Base-by-base conservation (phyloP, 2,888 invertebrate genomes). In the Anarsia innoxiella region DNA sequence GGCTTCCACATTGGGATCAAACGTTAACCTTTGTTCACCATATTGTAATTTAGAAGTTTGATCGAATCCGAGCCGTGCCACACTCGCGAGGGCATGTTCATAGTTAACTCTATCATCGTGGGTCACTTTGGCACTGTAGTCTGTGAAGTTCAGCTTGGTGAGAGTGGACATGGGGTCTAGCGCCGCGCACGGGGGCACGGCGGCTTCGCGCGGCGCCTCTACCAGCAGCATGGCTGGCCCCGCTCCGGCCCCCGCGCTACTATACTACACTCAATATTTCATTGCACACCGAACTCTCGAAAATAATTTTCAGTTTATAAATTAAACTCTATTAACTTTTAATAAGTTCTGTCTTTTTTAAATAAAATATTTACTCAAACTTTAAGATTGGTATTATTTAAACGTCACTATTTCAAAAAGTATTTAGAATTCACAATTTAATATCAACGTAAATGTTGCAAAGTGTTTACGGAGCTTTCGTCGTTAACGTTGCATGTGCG, bases 181-280 rank as follows among this genome's bases (percentile, higher is more conserved):
- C 60, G 72, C 73, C 69, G 71, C 71, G 67, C 76, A 77, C 67
- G 80, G 75, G 47, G 80, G 80, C 74, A 91, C 91, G 78, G 91
- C 91, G 69, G 90, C 89, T 84, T 91, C 92, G 71, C 89, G 88
- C 60, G 89, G 89, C 63, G 90, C 83, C 87, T 91, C 90, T 78
- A 91, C 91, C 67, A 92, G 88, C 75, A 92, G 91, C 92, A 92
- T 92, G 75, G 88, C 87, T 78, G 86, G 73, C 75, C 69, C 77
- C 71, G 78, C 80, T 76, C 66, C 71, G 59, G 65, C 56, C 56
- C 59, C 61, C 58, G 59, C 19, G 25, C 53, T 51, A 63, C 64
- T 53, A 55, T 50, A 60, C 56, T 55, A 56, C 53, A 66, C 64
- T 73, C 56, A 72, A 63, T 65, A 68, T 60, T 60, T 63, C 76